phyloP scores from a whole-genome alignment of 2,113 vertebrate species.

The Phylloscopus trochiloides region DNA sequence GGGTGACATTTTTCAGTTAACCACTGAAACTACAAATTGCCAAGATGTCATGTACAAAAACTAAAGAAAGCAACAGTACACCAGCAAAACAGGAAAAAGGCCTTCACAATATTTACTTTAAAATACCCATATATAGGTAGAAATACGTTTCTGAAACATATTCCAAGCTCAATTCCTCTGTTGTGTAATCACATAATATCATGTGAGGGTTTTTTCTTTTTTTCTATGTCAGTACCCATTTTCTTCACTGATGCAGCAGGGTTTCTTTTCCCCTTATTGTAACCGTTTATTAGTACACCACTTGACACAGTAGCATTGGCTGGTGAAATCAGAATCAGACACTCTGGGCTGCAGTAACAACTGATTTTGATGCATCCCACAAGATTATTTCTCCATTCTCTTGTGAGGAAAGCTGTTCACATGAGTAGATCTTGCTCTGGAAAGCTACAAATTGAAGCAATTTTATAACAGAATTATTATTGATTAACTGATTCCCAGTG shows the following conservation, averaged over 20 bases:
- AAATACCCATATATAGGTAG: neutral
- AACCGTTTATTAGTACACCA: neutral
- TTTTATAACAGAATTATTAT: constrained; percentile 10
- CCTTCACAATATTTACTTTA: neutral
- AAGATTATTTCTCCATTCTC: neutral
- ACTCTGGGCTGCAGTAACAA: neutral
- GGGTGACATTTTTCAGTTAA: neutral
- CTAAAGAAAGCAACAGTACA: neutral
- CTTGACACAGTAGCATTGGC: neutral
- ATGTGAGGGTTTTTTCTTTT: neutral
- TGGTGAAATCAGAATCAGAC: neutral
- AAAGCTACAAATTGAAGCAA: neutral
- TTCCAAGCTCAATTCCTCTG: neutral
- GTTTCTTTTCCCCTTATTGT: neutral
- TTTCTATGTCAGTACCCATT: neutral
- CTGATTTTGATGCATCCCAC: neutral
- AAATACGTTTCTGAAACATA: neutral
- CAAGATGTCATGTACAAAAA: neutral
- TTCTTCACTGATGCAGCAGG: neutral
- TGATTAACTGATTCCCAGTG: neutral
- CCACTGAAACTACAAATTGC: neutral
- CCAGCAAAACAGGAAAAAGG: neutral
- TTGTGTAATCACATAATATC: neutral
- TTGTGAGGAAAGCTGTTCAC: neutral
- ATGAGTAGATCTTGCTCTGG: neutral